These are phyloP conservation scores for Misgurnus anguillicaudatus DNA, from an alignment of 2,113 vertebrate genomes.

Conservation along the genomic window DNA sequence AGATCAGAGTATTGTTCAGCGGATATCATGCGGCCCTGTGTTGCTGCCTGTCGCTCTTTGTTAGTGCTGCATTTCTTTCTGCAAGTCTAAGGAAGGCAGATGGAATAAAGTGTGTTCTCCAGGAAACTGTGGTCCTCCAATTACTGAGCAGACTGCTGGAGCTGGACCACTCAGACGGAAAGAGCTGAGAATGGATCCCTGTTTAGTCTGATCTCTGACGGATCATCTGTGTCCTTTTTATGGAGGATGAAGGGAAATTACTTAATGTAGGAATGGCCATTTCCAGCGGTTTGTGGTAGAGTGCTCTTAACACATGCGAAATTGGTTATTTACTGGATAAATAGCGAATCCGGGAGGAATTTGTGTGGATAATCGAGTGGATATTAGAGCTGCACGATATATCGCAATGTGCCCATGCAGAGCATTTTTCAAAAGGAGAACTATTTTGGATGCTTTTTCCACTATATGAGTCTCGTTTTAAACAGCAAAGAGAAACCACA, in stretches of 20 bases:
- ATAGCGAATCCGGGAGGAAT: no score
- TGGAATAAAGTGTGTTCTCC: constrained; percentile 37
- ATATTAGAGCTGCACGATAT: no score
- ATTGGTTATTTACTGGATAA: no score
- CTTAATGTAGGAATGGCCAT: no score
- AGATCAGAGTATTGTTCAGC: constrained; percentile 42
- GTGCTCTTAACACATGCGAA: no score
- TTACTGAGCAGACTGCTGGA: constrained; percentile 13
- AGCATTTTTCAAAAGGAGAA: no score
- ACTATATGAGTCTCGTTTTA: no score
- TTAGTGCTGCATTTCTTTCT: constrained; percentile 49
- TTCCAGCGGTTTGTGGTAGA: no score
- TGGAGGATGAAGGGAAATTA: not conserved
- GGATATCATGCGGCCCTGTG: constrained; percentile 55
- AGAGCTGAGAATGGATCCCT: constrained; percentile 25
- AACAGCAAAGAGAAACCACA: no score
- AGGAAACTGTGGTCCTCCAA: constrained; percentile 3
- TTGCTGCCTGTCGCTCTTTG: constrained; percentile 47
- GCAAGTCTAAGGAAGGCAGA: constrained; percentile 33
- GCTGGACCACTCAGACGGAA: constrained; percentile 24
- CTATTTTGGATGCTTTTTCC: no score
- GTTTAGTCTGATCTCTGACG: constrained; percentile 3
- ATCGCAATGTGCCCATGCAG: no score
- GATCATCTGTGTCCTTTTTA: not conserved
- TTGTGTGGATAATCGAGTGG: no score